Conservation (phyloP, 2,113 vertebrate species). For the Penelope pileata region DNA sequence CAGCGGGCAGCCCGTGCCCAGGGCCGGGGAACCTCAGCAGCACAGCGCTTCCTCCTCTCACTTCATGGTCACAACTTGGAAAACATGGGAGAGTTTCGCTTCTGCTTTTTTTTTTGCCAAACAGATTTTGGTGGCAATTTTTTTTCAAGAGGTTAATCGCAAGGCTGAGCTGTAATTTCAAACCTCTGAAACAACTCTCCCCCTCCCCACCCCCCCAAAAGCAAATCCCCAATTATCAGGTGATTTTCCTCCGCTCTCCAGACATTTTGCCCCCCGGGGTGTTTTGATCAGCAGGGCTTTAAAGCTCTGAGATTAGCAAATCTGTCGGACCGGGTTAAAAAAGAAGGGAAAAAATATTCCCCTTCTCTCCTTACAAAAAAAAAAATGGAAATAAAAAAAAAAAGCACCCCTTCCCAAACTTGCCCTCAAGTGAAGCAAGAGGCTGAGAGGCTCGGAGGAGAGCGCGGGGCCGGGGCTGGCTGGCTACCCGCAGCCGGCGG, state of each 20-base stretch:
- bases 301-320: constrained; percentile 40
- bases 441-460: constrained; percentile 21
- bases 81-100: constrained; percentile 10
- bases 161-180: not conserved
- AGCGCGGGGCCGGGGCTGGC: constrained; percentile 49
- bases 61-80: constrained; percentile 69
- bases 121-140: not conserved
- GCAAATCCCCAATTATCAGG: constrained; percentile 27
- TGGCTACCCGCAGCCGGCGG: constrained; percentile 75
- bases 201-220: not conserved
- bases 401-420: not conserved
- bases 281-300: constrained; percentile 31
- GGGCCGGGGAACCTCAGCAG: constrained; percentile 25
- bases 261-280: constrained; percentile 53
- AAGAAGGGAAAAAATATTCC: not conserved
- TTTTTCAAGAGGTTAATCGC: not conserved
- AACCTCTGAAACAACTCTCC: constrained; percentile 17
- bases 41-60: constrained; percentile 36
- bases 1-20: constrained; percentile 21
- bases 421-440: constrained; percentile 18
- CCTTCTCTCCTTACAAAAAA: not conserved
- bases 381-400: not conserved
- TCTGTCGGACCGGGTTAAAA: not conserved
- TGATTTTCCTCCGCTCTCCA: constrained; percentile 69
- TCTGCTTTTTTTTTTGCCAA: not conserved